phyloP scores from a whole-genome alignment of 2,797 vertebrate species.

The Amblyraja radiata region DNA sequence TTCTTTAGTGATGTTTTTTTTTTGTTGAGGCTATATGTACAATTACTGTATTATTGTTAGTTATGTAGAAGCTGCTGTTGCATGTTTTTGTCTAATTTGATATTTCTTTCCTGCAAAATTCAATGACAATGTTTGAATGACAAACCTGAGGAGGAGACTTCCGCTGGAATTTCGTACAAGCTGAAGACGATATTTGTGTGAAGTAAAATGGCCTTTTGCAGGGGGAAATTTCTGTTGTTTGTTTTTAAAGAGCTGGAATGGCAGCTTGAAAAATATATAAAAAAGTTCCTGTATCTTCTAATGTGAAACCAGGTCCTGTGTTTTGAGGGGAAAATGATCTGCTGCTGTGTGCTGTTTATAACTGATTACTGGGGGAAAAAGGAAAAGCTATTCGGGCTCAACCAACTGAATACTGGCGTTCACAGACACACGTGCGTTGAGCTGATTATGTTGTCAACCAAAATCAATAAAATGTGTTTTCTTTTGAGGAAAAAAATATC shows the following conservation, averaged over 20 bases:
- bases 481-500: conserved; percentile 93
- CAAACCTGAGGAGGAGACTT: conserved; percentile 33
- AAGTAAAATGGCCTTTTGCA: conserved; percentile 61
- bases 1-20: conserved; percentile 26
- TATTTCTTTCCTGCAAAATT: conserved; percentile 36
- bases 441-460: conserved; percentile 82
- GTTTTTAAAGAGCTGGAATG: conserved; percentile 74
- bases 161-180: conserved; percentile 46
- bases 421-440: conserved; percentile 79
- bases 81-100: conserved; percentile 37
- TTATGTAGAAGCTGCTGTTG: conserved; percentile 36
- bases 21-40: conserved; percentile 34
- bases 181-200: conserved; percentile 62
- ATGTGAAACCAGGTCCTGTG: conserved; percentile 91
- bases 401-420: conserved; percentile 88
- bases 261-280: conserved; percentile 66
- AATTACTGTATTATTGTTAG: conserved; percentile 38
- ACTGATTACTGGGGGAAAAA: conserved; percentile 89
- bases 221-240: conserved; percentile 78
- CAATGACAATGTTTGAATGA: conserved; percentile 34
- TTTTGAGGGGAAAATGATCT: conserved; percentile 91
- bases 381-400: conserved; percentile 80
- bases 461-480: conserved; percentile 98
- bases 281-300: conserved; percentile 84
- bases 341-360: conserved; percentile 92